Evolutionary conservation across 2,888 invertebrate genomes (phyloP).

Genomic region (Cheilosia urbana): DNA sequence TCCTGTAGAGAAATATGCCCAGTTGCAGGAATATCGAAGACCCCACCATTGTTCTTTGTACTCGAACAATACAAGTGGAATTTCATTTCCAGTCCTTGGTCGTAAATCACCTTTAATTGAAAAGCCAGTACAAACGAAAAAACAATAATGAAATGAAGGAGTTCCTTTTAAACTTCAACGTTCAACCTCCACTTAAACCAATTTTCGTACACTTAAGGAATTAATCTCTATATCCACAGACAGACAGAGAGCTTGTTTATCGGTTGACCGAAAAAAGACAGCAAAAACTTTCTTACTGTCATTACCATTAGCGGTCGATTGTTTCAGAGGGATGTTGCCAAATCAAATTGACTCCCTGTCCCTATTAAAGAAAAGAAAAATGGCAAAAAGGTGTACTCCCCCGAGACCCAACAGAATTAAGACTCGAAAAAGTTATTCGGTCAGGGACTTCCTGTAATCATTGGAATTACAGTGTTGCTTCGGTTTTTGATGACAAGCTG

Average conservation of each 20-base stretch:
- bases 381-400: not conserved
- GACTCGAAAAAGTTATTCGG: constrained; percentile 38
- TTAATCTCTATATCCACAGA: not conserved
- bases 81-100: constrained; percentile 48
- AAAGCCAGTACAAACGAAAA: constrained; percentile 13
- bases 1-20: constrained; percentile 38
- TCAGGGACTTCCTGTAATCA: constrained; percentile 56
- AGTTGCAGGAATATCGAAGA: constrained; percentile 1
- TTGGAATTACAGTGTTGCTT: constrained; percentile 39
- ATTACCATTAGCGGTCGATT: constrained; percentile 50
- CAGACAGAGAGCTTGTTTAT: too few relatives aligned
- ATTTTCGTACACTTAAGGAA: not conserved
- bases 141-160: not conserved
- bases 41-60: not conserved
- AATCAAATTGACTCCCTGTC: constrained; percentile 3
- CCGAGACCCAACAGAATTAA: not conserved
- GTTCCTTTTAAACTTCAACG: not conserved
- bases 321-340: constrained; percentile 28
- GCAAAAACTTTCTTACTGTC: constrained; percentile 31
- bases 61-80: constrained; percentile 12
- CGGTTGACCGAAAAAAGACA: not conserved
- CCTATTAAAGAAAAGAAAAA: too few relatives aligned
- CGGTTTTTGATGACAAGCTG: constrained; percentile 32
- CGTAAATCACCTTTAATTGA: constrained; percentile 61
- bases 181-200: not conserved